Evolutionary conservation across 2,888 invertebrate genomes (phyloP), one percentile per base, ranked within the genome.

Genomic region (Lasioglossum vierecki): DNA sequence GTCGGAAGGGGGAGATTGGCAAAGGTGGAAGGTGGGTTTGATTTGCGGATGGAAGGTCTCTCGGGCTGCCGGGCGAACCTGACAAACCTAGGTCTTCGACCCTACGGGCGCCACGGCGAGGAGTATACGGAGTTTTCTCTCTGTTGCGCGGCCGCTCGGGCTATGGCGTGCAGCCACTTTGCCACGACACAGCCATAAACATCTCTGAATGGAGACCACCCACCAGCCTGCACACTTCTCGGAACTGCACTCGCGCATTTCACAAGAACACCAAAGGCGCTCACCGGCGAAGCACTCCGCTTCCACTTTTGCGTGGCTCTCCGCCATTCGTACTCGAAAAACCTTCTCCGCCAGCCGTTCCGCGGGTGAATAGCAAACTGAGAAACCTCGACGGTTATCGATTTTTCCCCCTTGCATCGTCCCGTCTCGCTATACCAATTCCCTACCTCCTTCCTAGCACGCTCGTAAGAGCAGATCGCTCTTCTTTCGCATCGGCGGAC

Each of bases 161-260:
- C 88, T 85, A 81, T 86, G 88, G 84, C 91, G 88, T 89, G 88
- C 91, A 86, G 91, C 90, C 92, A 93, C 92, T 92, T 93, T 92
- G 92, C 92, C 91, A 92, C 92, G 89, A 93, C 91, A 92, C 90
- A 90, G 92, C 91, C 92, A 93, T 94, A 94, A 94, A 94, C 92
- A 92, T 94, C 92, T 91, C 91, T 92, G 92, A 92, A 91, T 91
- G 91, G 91, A 91, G 94, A 94, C 94, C 94, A 94, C 94, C 94
- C 94, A 94, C 93, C 91, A 86, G 88, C 83, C 87, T 81, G 88
- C 88, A 90, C 89, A 88, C 90, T 91, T 90, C 92, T 91, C 83
- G 86, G 88, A 92, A 91, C 88, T 89, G 90, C 84, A 89, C 88
- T 86, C 83, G 86, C 84, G 80, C 82, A 79, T 86, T 88, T 86